Percentiles rank a stretch among this genome's conserved stretches.
These are phyloP conservation scores for Aepyceros melampus DNA, from an alignment of 2,113 vertebrate species.

Conservation along the genomic window DNA sequence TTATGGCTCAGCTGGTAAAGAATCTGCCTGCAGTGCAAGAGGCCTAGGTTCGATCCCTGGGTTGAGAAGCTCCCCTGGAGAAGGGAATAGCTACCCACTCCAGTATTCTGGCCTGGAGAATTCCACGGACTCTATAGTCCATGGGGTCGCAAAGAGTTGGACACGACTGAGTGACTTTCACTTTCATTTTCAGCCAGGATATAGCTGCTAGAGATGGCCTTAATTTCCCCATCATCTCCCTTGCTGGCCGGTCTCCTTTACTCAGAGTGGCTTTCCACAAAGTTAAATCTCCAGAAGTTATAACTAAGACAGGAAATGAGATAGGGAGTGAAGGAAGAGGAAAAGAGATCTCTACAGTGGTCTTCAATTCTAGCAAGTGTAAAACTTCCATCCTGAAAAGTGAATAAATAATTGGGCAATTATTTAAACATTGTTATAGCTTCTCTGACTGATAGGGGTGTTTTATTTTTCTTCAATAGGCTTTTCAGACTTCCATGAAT, in stretches of 20 bases:
- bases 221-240: background rate
- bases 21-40: accelerated
- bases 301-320: background rate
- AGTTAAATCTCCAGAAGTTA: background rate
- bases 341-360: background rate
- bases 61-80: background rate
- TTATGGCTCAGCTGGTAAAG: background rate
- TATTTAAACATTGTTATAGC: background rate
- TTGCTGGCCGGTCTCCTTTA: background rate
- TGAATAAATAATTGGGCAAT: background rate
- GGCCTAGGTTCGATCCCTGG: background rate
- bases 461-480: background rate
- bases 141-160: background rate
- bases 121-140: background rate
- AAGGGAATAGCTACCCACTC: background rate
- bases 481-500: background rate
- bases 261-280: background rate
- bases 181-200: background rate
- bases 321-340: background rate
- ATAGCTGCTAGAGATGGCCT: background rate
- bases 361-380: background rate
- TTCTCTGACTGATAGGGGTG: background rate
- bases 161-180: background rate
- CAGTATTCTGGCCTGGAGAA: background rate
- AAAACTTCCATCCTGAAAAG: background rate